Base-by-base conservation (phyloP, 2,888 invertebrate species). In the Steromphala cineraria region DNA sequence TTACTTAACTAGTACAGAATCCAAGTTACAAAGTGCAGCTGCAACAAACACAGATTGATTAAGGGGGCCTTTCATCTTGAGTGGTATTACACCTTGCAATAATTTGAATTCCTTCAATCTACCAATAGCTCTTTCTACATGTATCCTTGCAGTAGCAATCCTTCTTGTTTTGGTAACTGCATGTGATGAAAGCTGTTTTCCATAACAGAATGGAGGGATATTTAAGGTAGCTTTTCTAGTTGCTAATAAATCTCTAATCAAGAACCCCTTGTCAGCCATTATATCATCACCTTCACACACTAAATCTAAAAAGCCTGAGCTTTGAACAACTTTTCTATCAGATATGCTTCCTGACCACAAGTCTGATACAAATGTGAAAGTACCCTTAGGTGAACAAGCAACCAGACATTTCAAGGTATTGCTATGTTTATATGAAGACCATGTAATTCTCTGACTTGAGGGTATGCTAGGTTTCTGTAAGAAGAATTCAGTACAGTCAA, bases 41-140 rank as follows among this genome's bases (percentile, higher is more conserved):
- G 71, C 53, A 2, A 80, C 71, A 53, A 67, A 13, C 15, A 67
- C 52, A 40, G 77, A 62, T 31, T 80, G 71, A 52, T 80, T 74
- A 46, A 80, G 53, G 24, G 77, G 17, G 17, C 77, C 67, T 13
- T 67, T 19, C n/a, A 77, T 28, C 3, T 67, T 78, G 17, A 80
- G 46, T 36, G 80, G 55, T 15, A 80, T 52, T n/a, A 78, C 19
- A 28, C 77, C 80, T 53, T 80, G 67, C 7, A 80, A 24, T n/a
- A 77, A 7, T 52, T 77, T 77, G 55, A 53, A 80, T 4, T 31
- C 31, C 62, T 80, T 80, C 8, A 67, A 36, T 52, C 79, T 52
- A 4, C 83, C 81, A 75, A 83, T 83, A 31, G 81, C 81, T 52
- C 83, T 62, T 46, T 81, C 83, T 21, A 83, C 83, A 79, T 84